Percentiles rank a stretch among this genome's conserved stretches.
Conservation (phyloP, 2,888 invertebrate species). For the Chaetoderma sp. region DNA sequence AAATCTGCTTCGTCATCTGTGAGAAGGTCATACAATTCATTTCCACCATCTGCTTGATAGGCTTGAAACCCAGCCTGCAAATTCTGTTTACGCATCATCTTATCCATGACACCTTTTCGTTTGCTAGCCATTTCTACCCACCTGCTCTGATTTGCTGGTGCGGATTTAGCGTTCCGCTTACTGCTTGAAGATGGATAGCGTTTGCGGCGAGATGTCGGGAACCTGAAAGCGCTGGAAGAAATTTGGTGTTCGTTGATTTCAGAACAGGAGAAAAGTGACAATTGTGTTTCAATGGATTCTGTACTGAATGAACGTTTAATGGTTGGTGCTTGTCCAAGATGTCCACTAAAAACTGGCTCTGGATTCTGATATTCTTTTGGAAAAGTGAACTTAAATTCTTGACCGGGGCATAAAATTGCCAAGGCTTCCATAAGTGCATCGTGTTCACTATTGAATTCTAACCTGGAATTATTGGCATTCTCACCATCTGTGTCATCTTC, state of each 20-base stretch:
- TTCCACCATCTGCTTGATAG: too few species aligned
- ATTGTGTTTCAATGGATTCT: conserved; percentile 48
- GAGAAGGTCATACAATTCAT: too few species aligned
- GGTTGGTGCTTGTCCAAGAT: conserved; percentile 39
- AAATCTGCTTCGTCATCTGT: too few species aligned
- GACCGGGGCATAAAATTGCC: too few species aligned
- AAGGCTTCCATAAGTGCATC: too few species aligned
- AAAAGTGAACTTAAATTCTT: not conserved
- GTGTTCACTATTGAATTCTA: too few species aligned
- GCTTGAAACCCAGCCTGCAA: conserved; percentile 14
- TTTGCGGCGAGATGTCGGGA: not conserved
- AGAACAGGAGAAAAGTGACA: conserved; percentile 49
- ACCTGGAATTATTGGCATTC: too few species aligned
- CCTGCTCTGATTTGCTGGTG: conserved; percentile 32
- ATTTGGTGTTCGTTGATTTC: conserved; percentile 22
- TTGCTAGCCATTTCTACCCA: conserved; percentile 43
- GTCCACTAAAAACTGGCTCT: conserved; percentile 50
- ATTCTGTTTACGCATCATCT: conserved; percentile 39
- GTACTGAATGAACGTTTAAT: conserved; percentile 41
- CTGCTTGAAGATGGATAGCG: conserved; percentile 4
- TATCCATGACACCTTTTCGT: conserved; percentile 38
- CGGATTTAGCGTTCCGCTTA: conserved; percentile 11
- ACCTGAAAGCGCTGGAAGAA: conserved; percentile 12
- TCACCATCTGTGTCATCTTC: too few species aligned
- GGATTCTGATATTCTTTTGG: not conserved